phyloP scores from a whole-genome alignment of 1,140 invertebrate genomes.

The Drosophila grimshawi region DNA sequence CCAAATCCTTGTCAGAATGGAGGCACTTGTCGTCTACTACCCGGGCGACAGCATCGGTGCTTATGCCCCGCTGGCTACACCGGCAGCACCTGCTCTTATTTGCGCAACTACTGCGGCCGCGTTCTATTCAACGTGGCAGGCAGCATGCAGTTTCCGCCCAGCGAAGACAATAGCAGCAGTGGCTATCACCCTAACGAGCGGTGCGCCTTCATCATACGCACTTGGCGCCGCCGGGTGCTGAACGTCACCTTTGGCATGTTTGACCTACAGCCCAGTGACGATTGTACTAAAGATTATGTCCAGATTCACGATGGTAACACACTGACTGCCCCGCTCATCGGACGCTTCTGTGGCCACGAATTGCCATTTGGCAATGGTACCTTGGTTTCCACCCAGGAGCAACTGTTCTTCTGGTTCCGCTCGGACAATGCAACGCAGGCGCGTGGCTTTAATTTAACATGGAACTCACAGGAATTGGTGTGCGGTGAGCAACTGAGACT shows the following conservation, averaged over 20 bases:
- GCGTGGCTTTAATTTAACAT: conserved; percentile 89
- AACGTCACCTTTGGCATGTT: conserved; percentile 92
- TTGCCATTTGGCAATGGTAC: conserved; percentile 87
- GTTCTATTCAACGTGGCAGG: conserved; percentile 83
- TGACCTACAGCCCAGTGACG: conserved; percentile 85
- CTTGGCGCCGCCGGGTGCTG: conserved; percentile 87
- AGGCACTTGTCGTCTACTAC: conserved; percentile 87
- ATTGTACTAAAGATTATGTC: conserved; percentile 89
- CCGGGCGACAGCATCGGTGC: conserved; percentile 63
- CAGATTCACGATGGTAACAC: conserved; percentile 92
- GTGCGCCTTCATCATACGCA: conserved; percentile 92
- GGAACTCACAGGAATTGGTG: conserved; percentile 88
- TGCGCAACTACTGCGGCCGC: conserved; percentile 85
- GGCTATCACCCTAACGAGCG: conserved; percentile 86
- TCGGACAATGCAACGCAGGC: conserved; percentile 86
- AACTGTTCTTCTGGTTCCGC: conserved; percentile 91
- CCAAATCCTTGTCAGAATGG: conserved; percentile 92
- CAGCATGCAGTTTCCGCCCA: conserved; percentile 77
- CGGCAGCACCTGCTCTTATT: conserved; percentile 58
- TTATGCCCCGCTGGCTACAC: conserved; percentile 86
- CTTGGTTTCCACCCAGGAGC: conserved; percentile 89
- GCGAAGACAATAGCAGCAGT: conserved; percentile 85
- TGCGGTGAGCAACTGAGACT: conserved; percentile 88
- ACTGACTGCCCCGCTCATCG: conserved; percentile 88
- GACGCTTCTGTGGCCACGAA: conserved; percentile 90